Percentiles rank a stretch among this genome's conserved stretches.
Evolutionary conservation across 35 echinoderm and acorn worm genomes (phyloP).

Genomic region (Acanthaster planci): DNA sequence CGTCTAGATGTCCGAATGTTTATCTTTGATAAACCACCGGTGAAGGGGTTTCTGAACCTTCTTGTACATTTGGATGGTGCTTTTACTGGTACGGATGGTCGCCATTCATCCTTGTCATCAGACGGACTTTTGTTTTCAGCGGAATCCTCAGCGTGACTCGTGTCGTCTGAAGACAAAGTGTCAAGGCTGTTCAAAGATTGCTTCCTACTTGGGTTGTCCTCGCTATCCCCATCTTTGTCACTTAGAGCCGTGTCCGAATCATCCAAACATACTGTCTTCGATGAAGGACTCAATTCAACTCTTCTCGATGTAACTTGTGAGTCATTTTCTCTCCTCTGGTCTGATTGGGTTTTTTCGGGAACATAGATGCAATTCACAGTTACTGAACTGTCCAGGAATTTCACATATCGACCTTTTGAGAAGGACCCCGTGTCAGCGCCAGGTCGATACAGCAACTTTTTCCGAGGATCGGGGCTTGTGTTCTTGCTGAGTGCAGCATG

Average conservation of each 20-base stretch:
- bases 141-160: too few species aligned
- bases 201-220: too few species aligned
- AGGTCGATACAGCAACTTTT: too few species aligned
- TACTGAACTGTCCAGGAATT: slow-evolving; percentile 14
- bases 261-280: neutral
- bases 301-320: neutral
- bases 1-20: neutral
- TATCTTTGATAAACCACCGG: neutral
- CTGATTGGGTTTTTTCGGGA: neutral
- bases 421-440: too few species aligned
- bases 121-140: neutral
- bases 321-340: too few species aligned
- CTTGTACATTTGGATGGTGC: neutral
- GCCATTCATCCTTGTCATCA: neutral
- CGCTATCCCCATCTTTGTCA: too few species aligned
- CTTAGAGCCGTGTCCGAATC: too few species aligned
- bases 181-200: too few species aligned
- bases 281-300: neutral
- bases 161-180: too few species aligned
- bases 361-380: slow-evolving; percentile 7
- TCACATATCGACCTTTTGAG: neutral
- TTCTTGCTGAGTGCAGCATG: too few species aligned
- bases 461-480: too few species aligned
- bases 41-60: neutral
- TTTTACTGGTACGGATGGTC: neutral